A percentile compares a stretch with the other conserved stretches of the same genome.
phyloP scores from a whole-genome alignment of 64 coral and sea anemone genomes.

The Dendrophyllia cribrosa region DNA sequence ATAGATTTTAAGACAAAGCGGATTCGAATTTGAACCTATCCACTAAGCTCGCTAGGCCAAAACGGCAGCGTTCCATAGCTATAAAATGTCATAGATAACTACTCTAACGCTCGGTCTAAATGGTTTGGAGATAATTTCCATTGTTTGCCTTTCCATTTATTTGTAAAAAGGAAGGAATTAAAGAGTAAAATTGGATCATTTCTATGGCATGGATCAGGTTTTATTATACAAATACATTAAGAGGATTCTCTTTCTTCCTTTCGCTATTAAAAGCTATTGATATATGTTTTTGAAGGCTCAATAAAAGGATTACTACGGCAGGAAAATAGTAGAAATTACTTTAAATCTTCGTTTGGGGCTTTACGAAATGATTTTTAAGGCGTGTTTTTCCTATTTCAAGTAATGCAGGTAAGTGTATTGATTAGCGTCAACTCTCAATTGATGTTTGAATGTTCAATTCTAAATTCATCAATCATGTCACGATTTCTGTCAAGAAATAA shows the following conservation, averaged over 20 bases:
- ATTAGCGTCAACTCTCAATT: slow-evolving; percentile 59
- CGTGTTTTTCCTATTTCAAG: background rate
- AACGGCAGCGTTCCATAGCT: background rate
- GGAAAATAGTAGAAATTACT: slow-evolving; percentile 2
- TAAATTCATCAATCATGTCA: slow-evolving; percentile 95
- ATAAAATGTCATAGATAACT: slow-evolving; percentile 23
- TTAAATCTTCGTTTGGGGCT: slow-evolving; percentile 1
- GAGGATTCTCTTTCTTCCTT: slow-evolving; percentile 12
- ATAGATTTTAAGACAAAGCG: slow-evolving; percentile 39
- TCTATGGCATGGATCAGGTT: slow-evolving; percentile 9
- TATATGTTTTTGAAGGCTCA: background rate
- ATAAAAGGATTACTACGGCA: slow-evolving; percentile 1
- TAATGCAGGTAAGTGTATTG: slow-evolving; percentile 27
- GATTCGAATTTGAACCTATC: background rate
- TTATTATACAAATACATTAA: slow-evolving; percentile 39
- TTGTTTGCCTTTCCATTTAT: slow-evolving; percentile 53
- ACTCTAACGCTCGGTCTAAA: background rate
- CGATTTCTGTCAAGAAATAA: slow-evolving; percentile 91
- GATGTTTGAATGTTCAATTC: slow-evolving; percentile 72
- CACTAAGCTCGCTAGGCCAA: background rate
- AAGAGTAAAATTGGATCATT: slow-evolving; percentile 25
- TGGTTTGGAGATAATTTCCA: slow-evolving; percentile 38
- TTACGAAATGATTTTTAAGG: background rate
- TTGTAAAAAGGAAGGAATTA: slow-evolving; percentile 53
- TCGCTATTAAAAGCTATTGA: slow-evolving; percentile 6